Evolutionary conservation across 2,113 vertebrate genomes (phyloP).

Genomic region (Cavia aperea): DNA sequence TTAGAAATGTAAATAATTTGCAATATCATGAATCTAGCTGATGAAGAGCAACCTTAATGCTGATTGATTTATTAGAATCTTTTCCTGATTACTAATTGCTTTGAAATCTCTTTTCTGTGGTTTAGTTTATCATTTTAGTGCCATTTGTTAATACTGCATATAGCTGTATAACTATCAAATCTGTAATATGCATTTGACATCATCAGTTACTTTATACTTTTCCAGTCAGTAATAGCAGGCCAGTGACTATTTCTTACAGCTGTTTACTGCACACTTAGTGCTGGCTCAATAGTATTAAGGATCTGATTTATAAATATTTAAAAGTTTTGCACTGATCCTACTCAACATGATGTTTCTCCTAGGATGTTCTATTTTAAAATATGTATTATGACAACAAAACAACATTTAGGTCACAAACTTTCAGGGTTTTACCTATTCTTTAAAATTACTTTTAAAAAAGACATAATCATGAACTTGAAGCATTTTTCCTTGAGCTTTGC

Average conservation of each 20-base stretch:
- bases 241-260: not conserved
- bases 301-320: conserved; percentile 35
- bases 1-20: conserved; percentile 71
- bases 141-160: conserved; percentile 32
- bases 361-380: conserved; percentile 24
- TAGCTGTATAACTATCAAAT: conserved; percentile 44
- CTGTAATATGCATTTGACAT: conserved; percentile 35
- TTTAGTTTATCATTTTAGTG: conserved; percentile 57
- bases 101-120: conserved; percentile 54
- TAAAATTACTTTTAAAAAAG: conserved; percentile 40
- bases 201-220: conserved; percentile 5
- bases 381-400: conserved; percentile 27
- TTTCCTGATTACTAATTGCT: conserved; percentile 66
- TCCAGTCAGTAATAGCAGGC: conserved; percentile 7
- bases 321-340: not conserved
- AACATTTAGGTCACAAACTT: conserved; percentile 31
- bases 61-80: conserved; percentile 73
- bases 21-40: conserved; percentile 63
- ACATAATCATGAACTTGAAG: conserved; percentile 43
- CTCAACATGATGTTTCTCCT: not conserved
- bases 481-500: conserved; percentile 48
- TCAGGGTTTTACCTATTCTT: conserved; percentile 40
- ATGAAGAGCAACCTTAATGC: conserved; percentile 64
- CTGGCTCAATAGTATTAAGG: conserved; percentile 15
- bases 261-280: not conserved